A percentile compares a stretch with the other conserved stretches of the same genome.
Conservation (phyloP, 2,797 vertebrate genomes). For the Selene dorsalis region DNA sequence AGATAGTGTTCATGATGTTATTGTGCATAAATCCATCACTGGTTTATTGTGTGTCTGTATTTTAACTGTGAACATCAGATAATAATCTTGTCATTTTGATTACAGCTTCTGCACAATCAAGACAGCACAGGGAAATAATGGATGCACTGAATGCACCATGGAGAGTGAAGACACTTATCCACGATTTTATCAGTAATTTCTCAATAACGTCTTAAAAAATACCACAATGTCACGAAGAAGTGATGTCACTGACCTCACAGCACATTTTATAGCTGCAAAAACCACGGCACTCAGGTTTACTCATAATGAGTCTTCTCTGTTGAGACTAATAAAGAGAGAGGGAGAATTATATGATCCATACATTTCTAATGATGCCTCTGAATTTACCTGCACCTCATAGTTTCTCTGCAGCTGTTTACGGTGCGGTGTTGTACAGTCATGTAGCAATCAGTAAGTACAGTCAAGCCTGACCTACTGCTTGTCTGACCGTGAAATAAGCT, state of each 20-base stretch:
- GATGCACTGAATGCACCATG: neutral
- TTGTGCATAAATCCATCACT: neutral
- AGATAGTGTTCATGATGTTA: neutral
- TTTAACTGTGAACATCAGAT: neutral
- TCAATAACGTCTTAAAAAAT: no score
- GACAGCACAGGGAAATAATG: neutral
- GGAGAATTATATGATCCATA: neutral
- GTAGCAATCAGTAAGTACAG: neutral
- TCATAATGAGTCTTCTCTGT: neutral
- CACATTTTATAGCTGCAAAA: no score
- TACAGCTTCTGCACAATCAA: slow-evolving; percentile 39
- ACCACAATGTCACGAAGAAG: no score
- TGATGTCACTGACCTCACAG: no score
- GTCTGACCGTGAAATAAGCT: neutral
- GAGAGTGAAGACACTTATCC: neutral
- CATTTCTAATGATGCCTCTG: neutral
- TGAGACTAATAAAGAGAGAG: no score
- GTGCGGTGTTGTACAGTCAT: neutral
- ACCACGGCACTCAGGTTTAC: neutral
- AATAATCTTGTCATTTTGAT: slow-evolving; percentile 12
- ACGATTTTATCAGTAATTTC: no score
- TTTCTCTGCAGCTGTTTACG: neutral
- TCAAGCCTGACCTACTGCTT: neutral
- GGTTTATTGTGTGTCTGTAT: neutral
- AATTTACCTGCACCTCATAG: neutral